phyloP scores from a whole-genome alignment of 1,140 invertebrate genomes.

The Aphis gossypii region DNA sequence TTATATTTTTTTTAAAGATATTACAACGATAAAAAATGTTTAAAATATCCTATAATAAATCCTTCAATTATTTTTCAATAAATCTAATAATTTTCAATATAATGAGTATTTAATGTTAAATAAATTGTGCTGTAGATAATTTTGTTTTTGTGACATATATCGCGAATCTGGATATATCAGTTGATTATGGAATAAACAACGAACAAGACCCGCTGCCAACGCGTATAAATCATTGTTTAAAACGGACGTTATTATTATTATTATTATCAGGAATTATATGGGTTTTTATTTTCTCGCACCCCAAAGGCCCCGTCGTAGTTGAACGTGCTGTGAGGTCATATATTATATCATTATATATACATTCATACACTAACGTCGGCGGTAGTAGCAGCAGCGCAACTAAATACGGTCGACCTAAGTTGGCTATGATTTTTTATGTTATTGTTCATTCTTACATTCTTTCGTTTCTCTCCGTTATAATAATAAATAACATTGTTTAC shows the following conservation, averaged over 20 bases:
- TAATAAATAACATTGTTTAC: conserved; percentile 15
- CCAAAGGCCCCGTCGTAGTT: not conserved
- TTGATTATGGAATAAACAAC: not conserved
- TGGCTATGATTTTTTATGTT: not conserved
- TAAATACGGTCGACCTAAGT: conserved; percentile 8
- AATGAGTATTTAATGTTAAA: not conserved
- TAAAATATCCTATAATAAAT: too few relatives aligned
- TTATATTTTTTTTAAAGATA: too few relatives aligned
- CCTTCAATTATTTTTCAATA: not conserved
- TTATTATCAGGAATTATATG: not conserved
- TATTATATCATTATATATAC: not conserved
- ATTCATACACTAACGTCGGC: not conserved
- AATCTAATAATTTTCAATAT: not conserved
- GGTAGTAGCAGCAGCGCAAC: not conserved
- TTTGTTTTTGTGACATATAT: not conserved
- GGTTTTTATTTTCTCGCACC: not conserved
- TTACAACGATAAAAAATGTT: too few relatives aligned
- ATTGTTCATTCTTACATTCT: not conserved
- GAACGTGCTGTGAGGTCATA: not conserved
- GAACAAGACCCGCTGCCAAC: not conserved
- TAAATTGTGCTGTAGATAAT: not conserved
- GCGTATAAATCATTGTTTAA: not conserved
- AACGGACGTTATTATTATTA: conserved; percentile 5
- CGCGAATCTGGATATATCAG: not conserved
- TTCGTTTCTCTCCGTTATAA: not conserved